A percentile compares a stretch with the other conserved stretches of the same genome.
These are phyloP conservation scores for Lapara coniferarum DNA, from an alignment of 2,888 invertebrate species.

Conservation along the genomic window DNA sequence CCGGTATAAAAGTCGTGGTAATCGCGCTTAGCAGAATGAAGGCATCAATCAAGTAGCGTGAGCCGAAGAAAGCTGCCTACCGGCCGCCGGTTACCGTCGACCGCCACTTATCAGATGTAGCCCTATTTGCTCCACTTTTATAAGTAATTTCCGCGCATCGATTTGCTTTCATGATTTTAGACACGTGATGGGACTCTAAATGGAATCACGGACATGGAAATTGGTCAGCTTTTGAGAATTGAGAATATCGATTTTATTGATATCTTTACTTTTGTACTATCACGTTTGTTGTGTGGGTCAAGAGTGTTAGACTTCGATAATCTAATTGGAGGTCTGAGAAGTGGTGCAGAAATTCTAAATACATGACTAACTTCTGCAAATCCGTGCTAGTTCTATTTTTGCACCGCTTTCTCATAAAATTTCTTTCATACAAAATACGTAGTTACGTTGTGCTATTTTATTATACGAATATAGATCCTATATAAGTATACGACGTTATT, in stretches of 20 bases:
- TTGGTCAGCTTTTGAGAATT: not conserved
- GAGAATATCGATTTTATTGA: not conserved
- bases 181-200: not conserved
- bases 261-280: no score
- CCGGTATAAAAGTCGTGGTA: slow-evolving; percentile 18
- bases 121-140: slow-evolving; percentile 72
- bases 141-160: slow-evolving; percentile 75
- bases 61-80: slow-evolving; percentile 61
- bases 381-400: no score
- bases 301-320: no score
- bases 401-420: no score
- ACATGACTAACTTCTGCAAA: no score
- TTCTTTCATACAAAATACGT: no score
- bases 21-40: slow-evolving; percentile 56
- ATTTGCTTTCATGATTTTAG: slow-evolving; percentile 56
- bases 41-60: slow-evolving; percentile 81
- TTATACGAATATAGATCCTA: no score
- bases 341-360: no score
- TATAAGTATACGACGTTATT: not conserved
- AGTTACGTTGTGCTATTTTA: no score
- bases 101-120: slow-evolving; percentile 71
- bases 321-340: no score
- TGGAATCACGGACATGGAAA: not conserved
- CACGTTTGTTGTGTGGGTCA: no score
- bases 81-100: slow-evolving; percentile 18